Conservation (phyloP, 2,888 invertebrate species). For the Sphinx pinastri region DNA sequence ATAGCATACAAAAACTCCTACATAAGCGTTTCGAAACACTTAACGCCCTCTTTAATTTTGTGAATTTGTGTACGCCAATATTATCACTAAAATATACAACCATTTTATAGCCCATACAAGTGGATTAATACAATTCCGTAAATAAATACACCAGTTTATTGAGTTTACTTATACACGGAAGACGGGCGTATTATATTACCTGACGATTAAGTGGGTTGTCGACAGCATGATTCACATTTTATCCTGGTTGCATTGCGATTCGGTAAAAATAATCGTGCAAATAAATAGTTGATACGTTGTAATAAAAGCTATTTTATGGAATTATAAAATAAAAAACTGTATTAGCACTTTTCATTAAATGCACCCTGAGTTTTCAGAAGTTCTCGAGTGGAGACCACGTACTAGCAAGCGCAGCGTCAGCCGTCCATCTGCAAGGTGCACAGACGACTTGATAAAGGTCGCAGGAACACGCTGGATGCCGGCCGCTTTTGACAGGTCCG, state of each 20-base stretch:
- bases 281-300: slow-evolving; percentile 4
- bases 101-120: slow-evolving; percentile 43
- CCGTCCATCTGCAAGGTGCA: too few relatives aligned
- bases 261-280: slow-evolving; percentile 34
- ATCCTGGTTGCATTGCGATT: slow-evolving; percentile 49
- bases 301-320: background rate
- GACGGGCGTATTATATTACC: slow-evolving; percentile 58
- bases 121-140: slow-evolving; percentile 42
- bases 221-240: slow-evolving; percentile 65
- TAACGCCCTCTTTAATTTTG: slow-evolving; percentile 20
- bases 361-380: too few relatives aligned
- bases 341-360: too few relatives aligned
- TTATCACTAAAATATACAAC: slow-evolving; percentile 44
- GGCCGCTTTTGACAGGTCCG: too few relatives aligned
- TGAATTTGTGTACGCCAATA: slow-evolving; percentile 33
- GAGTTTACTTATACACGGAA: slow-evolving; percentile 53
- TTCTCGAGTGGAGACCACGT: too few relatives aligned
- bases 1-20: background rate
- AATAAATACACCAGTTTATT: slow-evolving; percentile 49
- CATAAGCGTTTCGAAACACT: slow-evolving; percentile 11
- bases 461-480: too few relatives aligned
- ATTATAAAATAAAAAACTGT: too few relatives aligned
- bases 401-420: too few relatives aligned
- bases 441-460: too few relatives aligned
- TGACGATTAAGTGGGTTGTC: slow-evolving; percentile 60